Conservation (phyloP, 2,113 vertebrate genomes). For the Hippocampus barbouri region DNA sequence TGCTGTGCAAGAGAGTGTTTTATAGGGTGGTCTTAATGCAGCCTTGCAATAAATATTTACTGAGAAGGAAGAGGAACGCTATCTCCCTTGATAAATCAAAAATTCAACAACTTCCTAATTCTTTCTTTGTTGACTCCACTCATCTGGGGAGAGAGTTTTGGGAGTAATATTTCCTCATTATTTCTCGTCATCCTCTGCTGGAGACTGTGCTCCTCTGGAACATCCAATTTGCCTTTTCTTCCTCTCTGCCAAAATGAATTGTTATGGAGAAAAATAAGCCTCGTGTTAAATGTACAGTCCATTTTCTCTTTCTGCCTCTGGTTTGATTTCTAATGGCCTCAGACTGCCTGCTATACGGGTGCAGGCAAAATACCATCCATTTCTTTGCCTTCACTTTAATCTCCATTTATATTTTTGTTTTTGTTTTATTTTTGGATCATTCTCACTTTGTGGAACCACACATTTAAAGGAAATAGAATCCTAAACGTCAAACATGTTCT, state of each 20-base stretch:
- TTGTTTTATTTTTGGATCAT: slow-evolving; percentile 30
- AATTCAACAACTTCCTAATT: slow-evolving; percentile 57
- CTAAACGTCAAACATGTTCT: neutral
- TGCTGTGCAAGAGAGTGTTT: slow-evolving; percentile 51
- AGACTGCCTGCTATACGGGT: slow-evolving; percentile 36
- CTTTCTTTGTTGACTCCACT: slow-evolving; percentile 60
- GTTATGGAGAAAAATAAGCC: slow-evolving; percentile 72
- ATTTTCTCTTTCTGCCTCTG: slow-evolving; percentile 18
- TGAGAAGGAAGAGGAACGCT: slow-evolving; percentile 53
- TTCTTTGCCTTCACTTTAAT: slow-evolving; percentile 12
- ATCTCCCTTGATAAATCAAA: slow-evolving; percentile 62
- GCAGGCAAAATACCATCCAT: slow-evolving; percentile 16
- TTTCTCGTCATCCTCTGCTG: slow-evolving; percentile 68
- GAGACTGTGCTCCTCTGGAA: slow-evolving; percentile 62
- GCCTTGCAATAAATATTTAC: slow-evolving; percentile 62
- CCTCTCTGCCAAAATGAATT: slow-evolving; percentile 63
- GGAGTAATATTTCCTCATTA: slow-evolving; percentile 75
- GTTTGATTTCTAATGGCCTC: slow-evolving; percentile 46
- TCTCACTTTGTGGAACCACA: neutral
- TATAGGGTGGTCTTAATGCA: slow-evolving; percentile 54
- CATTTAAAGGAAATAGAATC: neutral
- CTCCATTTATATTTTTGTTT: neutral
- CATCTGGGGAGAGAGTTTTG: slow-evolving; percentile 57
- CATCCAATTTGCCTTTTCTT: slow-evolving; percentile 70
- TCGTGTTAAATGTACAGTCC: slow-evolving; percentile 31